Evolutionary conservation across 2,888 invertebrate species (phyloP).

Genomic region (Brachypalpus laphriformis): DNA sequence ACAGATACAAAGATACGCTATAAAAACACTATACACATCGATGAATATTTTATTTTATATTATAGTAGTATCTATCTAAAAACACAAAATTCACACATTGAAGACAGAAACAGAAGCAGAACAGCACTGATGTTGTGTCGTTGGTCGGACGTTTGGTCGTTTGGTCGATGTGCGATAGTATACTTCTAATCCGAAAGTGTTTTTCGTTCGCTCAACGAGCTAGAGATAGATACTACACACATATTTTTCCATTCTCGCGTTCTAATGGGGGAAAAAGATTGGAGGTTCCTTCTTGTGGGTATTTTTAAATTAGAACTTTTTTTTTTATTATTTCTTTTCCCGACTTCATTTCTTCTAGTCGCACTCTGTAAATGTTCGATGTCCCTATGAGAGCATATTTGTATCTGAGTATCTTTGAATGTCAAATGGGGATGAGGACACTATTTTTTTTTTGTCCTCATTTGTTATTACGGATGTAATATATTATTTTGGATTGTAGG

Average conservation of each 20-base stretch:
- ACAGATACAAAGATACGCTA: conserved; percentile 40
- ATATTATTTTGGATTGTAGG: conserved; percentile 27
- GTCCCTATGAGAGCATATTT: conserved; percentile 26
- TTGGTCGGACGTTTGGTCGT: conserved; percentile 34
- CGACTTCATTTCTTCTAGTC: conserved; percentile 8
- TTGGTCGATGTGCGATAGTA: conserved; percentile 30
- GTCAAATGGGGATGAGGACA: conserved; percentile 69
- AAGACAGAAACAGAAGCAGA: conserved; percentile 18
- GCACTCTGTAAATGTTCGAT: conserved; percentile 8
- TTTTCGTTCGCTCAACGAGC: conserved; percentile 29
- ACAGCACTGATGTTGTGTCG: conserved; percentile 9
- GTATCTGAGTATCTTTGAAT: conserved; percentile 58
- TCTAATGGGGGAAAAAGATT: conserved; percentile 49
- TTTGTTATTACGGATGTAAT: conserved; percentile 50
- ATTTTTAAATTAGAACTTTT: conserved; percentile 74
- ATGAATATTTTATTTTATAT: conserved; percentile 36
- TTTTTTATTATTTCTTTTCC: conserved; percentile 52
- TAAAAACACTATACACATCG: conserved; percentile 15
- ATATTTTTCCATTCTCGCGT: conserved; percentile 58
- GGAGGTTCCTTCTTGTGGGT: conserved; percentile 71
- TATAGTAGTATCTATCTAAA: conserved; percentile 49
- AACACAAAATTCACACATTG: conserved; percentile 57
- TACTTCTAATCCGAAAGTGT: conserved; percentile 67
- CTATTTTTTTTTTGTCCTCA: conserved; percentile 38
- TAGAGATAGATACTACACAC: conserved; percentile 47